phyloP scores from a whole-genome alignment of 2,888 invertebrate genomes.

The Oeneis ivallda region DNA sequence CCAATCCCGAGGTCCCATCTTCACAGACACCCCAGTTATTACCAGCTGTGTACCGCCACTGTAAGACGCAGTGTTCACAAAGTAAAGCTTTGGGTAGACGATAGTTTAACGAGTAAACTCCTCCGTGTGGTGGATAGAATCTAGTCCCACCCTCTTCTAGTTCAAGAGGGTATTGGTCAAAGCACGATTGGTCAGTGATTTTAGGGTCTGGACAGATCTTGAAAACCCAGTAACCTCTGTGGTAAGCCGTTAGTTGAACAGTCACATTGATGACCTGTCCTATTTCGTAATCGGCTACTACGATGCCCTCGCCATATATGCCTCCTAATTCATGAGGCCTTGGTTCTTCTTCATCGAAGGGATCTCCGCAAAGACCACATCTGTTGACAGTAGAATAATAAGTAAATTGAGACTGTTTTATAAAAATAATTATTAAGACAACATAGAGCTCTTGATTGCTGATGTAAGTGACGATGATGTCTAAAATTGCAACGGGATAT shows the following conservation, averaged over 20 bases:
- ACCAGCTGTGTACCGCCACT: constrained; percentile 93
- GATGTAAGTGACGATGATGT: too few relatives aligned
- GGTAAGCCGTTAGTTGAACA: constrained; percentile 91
- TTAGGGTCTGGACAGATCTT: constrained; percentile 87
- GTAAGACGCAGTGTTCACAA: constrained; percentile 90
- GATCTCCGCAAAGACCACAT: constrained; percentile 92
- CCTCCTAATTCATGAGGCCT: constrained; percentile 91
- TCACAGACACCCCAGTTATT: constrained; percentile 90
- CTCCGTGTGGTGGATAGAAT: constrained; percentile 86
- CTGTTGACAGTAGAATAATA: constrained; percentile 42
- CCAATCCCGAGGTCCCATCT: constrained; percentile 87
- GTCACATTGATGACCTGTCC: constrained; percentile 85
- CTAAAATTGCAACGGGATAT: too few relatives aligned
- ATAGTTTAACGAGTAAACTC: constrained; percentile 85
- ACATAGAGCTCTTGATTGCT: too few relatives aligned
- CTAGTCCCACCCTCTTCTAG: constrained; percentile 78
- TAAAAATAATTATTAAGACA: too few relatives aligned
- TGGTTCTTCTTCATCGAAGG: constrained; percentile 86
- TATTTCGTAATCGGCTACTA: constrained; percentile 86
- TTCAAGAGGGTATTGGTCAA: constrained; percentile 85
- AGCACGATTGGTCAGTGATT: constrained; percentile 86
- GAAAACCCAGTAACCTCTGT: constrained; percentile 92
- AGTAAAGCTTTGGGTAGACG: constrained; percentile 82
- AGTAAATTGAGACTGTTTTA: background rate
- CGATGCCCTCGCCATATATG: constrained; percentile 87